Conservation (phyloP, 2,113 vertebrate genomes). For the Chaetura pelagica region DNA sequence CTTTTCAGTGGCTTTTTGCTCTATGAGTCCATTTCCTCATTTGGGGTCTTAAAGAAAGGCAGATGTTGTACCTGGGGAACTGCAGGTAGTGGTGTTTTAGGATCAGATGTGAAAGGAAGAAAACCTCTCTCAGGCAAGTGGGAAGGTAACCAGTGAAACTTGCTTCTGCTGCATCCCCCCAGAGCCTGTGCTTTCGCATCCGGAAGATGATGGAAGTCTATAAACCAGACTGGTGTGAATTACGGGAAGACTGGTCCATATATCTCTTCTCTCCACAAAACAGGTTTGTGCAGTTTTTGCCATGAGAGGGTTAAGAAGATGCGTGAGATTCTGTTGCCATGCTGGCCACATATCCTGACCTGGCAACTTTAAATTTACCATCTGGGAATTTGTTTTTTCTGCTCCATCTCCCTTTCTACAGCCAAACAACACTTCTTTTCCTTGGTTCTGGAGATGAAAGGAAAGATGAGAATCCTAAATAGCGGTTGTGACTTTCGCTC, state of each 20-base stretch:
- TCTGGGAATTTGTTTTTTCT: not conserved
- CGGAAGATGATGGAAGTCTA: constrained; percentile 98
- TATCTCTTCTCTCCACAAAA: constrained; percentile 96
- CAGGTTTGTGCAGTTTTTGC: constrained; percentile 77
- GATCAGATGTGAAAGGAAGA: not conserved
- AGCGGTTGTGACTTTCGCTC: constrained; percentile 9
- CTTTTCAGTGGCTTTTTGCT: not conserved
- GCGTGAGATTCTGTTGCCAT: not conserved
- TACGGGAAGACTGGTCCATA: constrained; percentile 92
- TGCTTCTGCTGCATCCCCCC: not conserved
- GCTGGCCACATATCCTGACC: not conserved
- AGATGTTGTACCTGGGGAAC: not conserved
- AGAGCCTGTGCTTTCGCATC: constrained; percentile 94
- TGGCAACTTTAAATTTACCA: not conserved
- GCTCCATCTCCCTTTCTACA: not conserved
- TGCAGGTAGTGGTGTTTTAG: not conserved
- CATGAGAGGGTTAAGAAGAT: not conserved
- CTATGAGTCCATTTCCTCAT: not conserved
- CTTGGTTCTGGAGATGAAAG: not conserved
- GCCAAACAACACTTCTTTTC: not conserved
- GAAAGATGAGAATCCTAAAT: constrained; percentile 3
- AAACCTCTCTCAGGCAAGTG: not conserved
- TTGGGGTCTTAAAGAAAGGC: not conserved
- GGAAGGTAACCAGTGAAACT: not conserved
- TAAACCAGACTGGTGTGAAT: constrained; percentile 94